phyloP scores from a whole-genome alignment of 1,140 invertebrate genomes.

The Cardiocondyla obscurior region DNA sequence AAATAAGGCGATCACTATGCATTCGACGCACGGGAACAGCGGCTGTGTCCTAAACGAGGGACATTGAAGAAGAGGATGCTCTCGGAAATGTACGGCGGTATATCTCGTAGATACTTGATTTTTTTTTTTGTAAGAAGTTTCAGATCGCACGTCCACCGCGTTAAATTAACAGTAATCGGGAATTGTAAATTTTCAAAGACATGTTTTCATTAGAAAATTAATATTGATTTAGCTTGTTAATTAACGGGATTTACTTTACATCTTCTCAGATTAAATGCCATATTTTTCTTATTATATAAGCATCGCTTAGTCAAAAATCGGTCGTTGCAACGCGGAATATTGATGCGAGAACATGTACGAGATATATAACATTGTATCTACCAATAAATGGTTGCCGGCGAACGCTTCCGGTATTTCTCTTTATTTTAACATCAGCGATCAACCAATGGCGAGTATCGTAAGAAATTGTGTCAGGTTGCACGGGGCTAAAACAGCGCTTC shows the following conservation, averaged over 20 bases:
- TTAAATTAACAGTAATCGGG: neutral
- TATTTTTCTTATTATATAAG: neutral
- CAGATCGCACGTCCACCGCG: neutral
- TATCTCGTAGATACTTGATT: conserved; percentile 10
- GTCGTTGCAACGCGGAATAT: neutral
- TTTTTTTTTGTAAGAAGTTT: neutral
- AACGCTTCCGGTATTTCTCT: conserved; percentile 57
- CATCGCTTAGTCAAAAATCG: conserved; percentile 18
- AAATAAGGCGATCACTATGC: conserved; percentile 75
- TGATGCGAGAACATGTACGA: conserved; percentile 6
- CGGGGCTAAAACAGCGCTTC: conserved; percentile 10
- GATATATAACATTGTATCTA: neutral
- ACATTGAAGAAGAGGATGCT: conserved; percentile 3
- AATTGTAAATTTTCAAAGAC: too few relatives aligned
- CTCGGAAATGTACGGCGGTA: neutral
- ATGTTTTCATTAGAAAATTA: neutral
- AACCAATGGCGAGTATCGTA: conserved; percentile 12
- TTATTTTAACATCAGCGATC: conserved; percentile 68
- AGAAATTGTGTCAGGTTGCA: conserved; percentile 8
- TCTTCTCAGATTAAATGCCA: neutral
- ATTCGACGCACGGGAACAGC: conserved; percentile 52
- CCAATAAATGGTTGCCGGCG: conserved; percentile 59
- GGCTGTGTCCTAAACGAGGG: conserved; percentile 14
- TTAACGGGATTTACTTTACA: neutral
- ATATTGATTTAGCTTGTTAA: neutral